Conservation (phyloP, 2,888 invertebrate genomes). For the Pogonocherus hispidulus region DNA sequence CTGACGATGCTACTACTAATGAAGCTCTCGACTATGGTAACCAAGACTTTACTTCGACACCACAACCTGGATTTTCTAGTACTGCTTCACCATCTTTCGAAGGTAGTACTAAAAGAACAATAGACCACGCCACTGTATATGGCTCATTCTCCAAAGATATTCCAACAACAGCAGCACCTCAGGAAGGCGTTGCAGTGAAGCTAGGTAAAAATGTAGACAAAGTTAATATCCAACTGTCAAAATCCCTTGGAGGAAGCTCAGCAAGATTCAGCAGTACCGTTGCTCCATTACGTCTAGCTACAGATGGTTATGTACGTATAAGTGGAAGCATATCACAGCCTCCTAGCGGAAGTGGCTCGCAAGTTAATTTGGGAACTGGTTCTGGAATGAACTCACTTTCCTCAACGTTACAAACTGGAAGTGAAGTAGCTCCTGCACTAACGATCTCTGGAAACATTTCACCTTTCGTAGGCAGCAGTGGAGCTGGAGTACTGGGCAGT, state of each 20-base stretch:
- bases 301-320: background rate
- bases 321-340: background rate
- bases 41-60: background rate
- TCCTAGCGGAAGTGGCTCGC: background rate
- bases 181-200: conserved; percentile 46
- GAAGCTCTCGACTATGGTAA: background rate
- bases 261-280: background rate
- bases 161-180: conserved; percentile 52
- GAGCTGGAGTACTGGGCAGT: background rate
- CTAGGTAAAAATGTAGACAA: conserved; percentile 50
- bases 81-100: background rate
- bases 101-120: conserved; percentile 63
- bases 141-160: conserved; percentile 62
- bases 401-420: background rate
- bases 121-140: conserved; percentile 66
- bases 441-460: too few species aligned
- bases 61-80: background rate
- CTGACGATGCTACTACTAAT: too few species aligned
- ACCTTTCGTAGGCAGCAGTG: background rate
- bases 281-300: background rate
- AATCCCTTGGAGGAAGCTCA: conserved; percentile 40
- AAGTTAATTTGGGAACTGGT: background rate
- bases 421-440: background rate
- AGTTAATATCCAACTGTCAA: conserved; percentile 50
- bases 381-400: background rate